Conservation (phyloP, 2,888 invertebrate species). For the Linnaemya vulpina region DNA sequence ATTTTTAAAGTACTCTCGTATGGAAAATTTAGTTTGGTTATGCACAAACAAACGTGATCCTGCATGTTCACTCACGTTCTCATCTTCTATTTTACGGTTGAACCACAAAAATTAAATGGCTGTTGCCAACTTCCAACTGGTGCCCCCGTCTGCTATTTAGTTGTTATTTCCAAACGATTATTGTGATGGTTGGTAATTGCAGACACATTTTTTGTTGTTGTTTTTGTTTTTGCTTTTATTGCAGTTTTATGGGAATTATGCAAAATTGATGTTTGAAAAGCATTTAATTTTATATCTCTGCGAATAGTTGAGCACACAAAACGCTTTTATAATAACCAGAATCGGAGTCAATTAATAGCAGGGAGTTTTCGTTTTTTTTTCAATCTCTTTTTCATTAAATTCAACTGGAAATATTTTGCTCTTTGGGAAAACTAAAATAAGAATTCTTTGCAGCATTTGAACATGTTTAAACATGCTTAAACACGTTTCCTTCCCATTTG, state of each 20-base stretch:
- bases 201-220: no score
- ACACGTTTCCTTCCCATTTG: background rate
- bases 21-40: no score
- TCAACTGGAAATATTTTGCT: no score
- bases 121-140: background rate
- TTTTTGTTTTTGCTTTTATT: background rate
- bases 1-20: no score
- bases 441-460: background rate
- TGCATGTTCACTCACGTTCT: background rate
- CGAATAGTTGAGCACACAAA: slow-evolving; percentile 9
- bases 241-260: background rate
- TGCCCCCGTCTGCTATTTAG: background rate
- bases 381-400: no score
- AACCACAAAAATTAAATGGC: background rate
- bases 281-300: background rate
- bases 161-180: background rate
- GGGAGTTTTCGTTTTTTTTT: no score
- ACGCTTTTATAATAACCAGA: background rate
- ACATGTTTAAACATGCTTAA: background rate
- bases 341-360: no score
- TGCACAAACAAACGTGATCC: no score
- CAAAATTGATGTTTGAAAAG: background rate
- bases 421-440: background rate
- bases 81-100: background rate
- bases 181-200: background rate